A percentile compares a stretch with the other conserved stretches of the same genome.
phyloP scores from a whole-genome alignment of 2,888 invertebrate genomes.

The Acanthosepion pharaonis region DNA sequence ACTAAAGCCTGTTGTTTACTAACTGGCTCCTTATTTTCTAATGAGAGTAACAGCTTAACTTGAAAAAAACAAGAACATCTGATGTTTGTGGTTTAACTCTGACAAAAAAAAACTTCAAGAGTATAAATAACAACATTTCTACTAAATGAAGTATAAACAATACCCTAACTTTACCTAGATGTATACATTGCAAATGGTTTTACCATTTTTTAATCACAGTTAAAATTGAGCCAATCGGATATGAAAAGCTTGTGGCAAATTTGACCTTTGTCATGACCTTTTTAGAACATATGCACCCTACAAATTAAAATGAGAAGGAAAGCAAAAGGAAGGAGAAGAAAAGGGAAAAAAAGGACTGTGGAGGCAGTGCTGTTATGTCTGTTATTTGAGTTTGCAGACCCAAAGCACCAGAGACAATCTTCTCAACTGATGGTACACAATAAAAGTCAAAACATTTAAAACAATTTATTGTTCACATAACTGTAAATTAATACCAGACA shows the following conservation, averaged over 20 bases:
- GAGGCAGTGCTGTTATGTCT: neutral
- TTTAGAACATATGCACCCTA: neutral
- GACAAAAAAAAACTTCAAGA: too few species aligned
- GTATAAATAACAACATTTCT: neutral
- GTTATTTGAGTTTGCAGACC: neutral
- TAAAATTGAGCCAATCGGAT: neutral
- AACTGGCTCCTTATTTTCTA: too few species aligned
- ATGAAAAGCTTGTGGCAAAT: slow-evolving; percentile 8
- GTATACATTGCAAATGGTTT: neutral
- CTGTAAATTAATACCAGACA: neutral
- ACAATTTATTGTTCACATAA: neutral
- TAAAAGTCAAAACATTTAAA: slow-evolving; percentile 10
- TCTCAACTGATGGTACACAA: neutral
- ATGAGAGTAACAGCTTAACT: too few species aligned
- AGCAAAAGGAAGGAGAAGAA: neutral
- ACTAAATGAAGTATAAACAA: neutral
- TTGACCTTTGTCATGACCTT: neutral
- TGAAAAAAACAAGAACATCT: too few species aligned
- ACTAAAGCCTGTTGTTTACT: too few species aligned
- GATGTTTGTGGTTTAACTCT: too few species aligned
- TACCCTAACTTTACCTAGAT: neutral
- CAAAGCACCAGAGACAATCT: neutral
- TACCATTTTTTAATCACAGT: neutral
- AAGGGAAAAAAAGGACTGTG: neutral
- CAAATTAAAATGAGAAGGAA: neutral